Evolutionary conservation across 1,140 invertebrate species (phyloP).

Genomic region (Olivierus martensii): DNA sequence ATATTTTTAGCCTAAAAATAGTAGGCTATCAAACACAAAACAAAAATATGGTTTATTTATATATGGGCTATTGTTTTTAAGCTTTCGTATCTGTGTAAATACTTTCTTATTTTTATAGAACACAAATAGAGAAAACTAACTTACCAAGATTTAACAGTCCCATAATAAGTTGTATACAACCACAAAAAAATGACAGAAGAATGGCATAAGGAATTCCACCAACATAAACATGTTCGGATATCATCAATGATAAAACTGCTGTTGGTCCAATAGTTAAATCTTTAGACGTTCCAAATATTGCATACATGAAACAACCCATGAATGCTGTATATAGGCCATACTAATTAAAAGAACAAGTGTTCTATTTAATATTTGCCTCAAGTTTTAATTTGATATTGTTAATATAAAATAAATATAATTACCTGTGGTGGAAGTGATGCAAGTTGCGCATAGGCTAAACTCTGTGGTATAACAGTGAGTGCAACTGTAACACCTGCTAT

Average conservation of each 20-base stretch:
- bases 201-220: conserved; percentile 60
- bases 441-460: conserved; percentile 34
- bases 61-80: no score
- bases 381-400: neutral
- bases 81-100: no score
- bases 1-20: no score
- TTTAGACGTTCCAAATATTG: conserved; percentile 74
- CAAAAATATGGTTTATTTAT: no score
- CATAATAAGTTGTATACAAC: conserved; percentile 59
- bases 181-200: conserved; percentile 58
- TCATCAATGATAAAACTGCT: conserved; percentile 66
- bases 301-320: conserved; percentile 80
- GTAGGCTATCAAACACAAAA: no score
- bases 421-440: conserved; percentile 31
- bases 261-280: conserved; percentile 84
- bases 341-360: conserved; percentile 32
- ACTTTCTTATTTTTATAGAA: no score
- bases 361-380: neutral
- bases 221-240: conserved; percentile 51
- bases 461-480: conserved; percentile 37
- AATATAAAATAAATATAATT: neutral
- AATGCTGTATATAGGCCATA: conserved; percentile 85
- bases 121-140: no score
- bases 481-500: conserved; percentile 38
- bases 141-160: conserved; percentile 53